phyloP scores from a whole-genome alignment of 2,113 vertebrate species.

The Panthera tigris region DNA sequence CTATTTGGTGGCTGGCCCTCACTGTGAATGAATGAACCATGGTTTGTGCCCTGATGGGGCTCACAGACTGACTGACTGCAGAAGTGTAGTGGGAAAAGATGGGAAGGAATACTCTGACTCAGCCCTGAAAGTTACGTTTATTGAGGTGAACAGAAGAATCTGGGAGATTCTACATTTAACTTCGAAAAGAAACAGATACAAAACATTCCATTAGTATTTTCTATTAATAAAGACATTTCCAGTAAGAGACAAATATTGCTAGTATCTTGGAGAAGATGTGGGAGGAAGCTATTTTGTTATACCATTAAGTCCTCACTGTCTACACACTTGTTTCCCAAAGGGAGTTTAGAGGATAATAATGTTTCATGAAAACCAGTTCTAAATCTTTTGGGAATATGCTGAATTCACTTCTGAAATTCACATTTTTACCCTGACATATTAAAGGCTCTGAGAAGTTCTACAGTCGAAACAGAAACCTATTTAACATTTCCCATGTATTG shows the following conservation, averaged over 20 bases:
- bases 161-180: neutral
- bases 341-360: neutral
- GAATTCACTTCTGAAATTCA: neutral
- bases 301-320: neutral
- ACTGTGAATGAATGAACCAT: neutral
- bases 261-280: neutral
- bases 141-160: neutral
- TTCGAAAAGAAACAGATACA: neutral
- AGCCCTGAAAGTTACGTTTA: neutral
- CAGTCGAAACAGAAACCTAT: neutral
- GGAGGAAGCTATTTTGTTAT: neutral
- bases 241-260: neutral
- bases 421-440: neutral
- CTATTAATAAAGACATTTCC: neutral
- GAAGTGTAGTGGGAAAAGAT: neutral
- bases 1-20: neutral
- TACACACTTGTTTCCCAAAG: neutral
- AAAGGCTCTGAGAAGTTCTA: slow-evolving; percentile 15
- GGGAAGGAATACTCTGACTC: neutral
- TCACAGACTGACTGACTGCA: neutral
- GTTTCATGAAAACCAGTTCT: neutral
- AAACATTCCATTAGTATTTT: neutral
- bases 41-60: neutral
- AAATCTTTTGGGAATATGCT: neutral
- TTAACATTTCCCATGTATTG: neutral